These are phyloP conservation scores for Platycercus adscitus DNA, from an alignment of 2,113 vertebrate genomes.

Conservation along the genomic window DNA sequence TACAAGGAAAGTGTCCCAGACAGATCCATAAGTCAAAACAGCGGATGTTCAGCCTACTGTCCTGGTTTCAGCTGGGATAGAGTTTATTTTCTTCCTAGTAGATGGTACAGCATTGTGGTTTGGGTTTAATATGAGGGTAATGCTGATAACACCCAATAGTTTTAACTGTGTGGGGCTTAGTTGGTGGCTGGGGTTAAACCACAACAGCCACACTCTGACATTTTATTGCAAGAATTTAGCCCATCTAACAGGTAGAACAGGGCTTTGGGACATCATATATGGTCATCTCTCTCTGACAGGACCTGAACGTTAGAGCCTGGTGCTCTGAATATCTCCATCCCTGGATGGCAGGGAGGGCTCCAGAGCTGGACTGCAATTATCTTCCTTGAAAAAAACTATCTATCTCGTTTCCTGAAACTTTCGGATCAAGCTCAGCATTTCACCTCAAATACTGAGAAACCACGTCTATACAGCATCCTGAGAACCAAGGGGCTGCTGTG, in stretches of 20 bases:
- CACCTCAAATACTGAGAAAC: neutral
- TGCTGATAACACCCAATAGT: neutral
- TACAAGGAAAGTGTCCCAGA: neutral
- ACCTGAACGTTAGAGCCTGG: neutral
- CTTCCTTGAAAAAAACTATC: neutral
- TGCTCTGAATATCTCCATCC: neutral
- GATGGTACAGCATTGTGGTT: neutral
- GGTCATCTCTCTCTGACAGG: neutral
- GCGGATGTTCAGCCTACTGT: neutral
- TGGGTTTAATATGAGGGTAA: neutral
- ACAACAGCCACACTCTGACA: neutral
- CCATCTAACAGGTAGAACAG: neutral
- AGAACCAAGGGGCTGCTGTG: neutral
- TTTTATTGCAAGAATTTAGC: neutral
- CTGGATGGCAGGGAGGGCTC: neutral
- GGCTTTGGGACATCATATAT: neutral
- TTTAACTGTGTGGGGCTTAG: neutral
- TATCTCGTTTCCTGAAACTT: neutral
- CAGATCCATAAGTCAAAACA: neutral
- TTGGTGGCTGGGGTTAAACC: neutral
- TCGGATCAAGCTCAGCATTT: neutral
- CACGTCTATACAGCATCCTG: neutral
- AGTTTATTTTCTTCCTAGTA: neutral
- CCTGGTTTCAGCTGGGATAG: neutral
- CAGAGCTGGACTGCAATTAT: neutral